phyloP scores from a whole-genome alignment of 1,140 invertebrate genomes.

The Drosophila melanogaster region DNA sequence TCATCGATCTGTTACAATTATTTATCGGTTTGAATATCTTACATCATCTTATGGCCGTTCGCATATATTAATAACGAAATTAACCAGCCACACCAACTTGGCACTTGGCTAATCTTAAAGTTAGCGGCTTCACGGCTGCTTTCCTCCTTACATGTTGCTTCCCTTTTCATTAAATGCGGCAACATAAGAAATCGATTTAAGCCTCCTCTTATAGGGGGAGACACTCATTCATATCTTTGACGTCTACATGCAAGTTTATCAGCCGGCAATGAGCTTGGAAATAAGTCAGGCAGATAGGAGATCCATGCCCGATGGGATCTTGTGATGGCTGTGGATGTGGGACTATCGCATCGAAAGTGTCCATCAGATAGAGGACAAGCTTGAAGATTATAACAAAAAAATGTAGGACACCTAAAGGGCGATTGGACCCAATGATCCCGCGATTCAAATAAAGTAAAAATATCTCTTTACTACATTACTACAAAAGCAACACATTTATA shows the following conservation, averaged over 20 bases:
- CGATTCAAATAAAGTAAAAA: not conserved
- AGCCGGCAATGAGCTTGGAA: slow-evolving; percentile 67
- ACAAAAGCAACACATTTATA: not conserved
- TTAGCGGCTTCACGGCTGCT: slow-evolving; percentile 19
- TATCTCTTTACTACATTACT: no score
- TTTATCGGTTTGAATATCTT: slow-evolving; percentile 75
- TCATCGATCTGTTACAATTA: slow-evolving; percentile 74
- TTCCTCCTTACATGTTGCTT: not conserved
- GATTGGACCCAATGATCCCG: slow-evolving; percentile 5
- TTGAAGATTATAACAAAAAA: slow-evolving; percentile 2
- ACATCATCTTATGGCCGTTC: slow-evolving; percentile 71
- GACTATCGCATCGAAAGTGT: slow-evolving; percentile 19
- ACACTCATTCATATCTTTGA: slow-evolving; percentile 36
- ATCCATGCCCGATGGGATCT: slow-evolving; percentile 58
- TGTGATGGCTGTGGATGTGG: slow-evolving; percentile 3
- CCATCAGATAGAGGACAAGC: slow-evolving; percentile 30
- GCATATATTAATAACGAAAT: slow-evolving; percentile 60
- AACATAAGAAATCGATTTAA: slow-evolving; percentile 81
- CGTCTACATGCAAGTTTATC: slow-evolving; percentile 72
- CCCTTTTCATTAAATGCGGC: slow-evolving; percentile 36
- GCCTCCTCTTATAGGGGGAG: slow-evolving; percentile 28
- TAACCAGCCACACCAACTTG: slow-evolving; percentile 50
- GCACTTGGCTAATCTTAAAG: slow-evolving; percentile 75
- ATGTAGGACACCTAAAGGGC: slow-evolving; percentile 11
- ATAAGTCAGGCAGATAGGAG: slow-evolving; percentile 69